Conservation (phyloP, 2,113 vertebrate species). For the Zeus faber region DNA sequence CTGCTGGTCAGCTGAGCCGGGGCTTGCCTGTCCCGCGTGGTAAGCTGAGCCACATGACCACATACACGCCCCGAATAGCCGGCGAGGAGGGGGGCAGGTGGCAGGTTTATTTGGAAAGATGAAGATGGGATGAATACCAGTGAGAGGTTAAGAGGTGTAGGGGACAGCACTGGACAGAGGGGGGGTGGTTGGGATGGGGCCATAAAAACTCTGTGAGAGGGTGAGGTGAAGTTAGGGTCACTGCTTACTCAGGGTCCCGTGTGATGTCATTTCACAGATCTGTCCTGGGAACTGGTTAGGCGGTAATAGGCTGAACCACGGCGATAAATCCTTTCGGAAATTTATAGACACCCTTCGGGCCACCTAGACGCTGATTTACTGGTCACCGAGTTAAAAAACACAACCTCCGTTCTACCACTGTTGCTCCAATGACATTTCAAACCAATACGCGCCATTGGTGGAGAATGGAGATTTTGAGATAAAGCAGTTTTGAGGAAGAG, state of each 20-base stretch:
- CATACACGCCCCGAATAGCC: constrained; percentile 15
- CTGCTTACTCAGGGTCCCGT: constrained; percentile 61
- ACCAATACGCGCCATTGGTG: constrained; percentile 10
- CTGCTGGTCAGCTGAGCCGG: constrained; percentile 34
- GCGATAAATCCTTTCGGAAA: constrained; percentile 76
- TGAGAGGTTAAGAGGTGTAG: constrained; percentile 70
- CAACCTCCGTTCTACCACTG: constrained; percentile 11
- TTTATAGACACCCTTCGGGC: constrained; percentile 56
- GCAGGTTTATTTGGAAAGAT: constrained; percentile 70
- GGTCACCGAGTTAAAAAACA: constrained; percentile 45
- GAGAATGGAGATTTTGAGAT: background rate
- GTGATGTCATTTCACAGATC: constrained; percentile 65
- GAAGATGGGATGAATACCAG: constrained; percentile 74
- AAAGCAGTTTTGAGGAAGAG: background rate
- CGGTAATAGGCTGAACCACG: constrained; percentile 78
- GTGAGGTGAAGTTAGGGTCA: constrained; percentile 77
- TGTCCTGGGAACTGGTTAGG: constrained; percentile 73
- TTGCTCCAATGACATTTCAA: constrained; percentile 16
- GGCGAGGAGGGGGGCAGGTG: constrained; percentile 57
- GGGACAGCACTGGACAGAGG: constrained; percentile 19
- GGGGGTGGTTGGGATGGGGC: constrained; percentile 43
- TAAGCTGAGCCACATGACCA: constrained; percentile 47
- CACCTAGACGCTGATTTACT: constrained; percentile 39
- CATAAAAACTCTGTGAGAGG: constrained; percentile 69
- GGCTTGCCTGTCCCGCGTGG: constrained; percentile 24